Evolutionary conservation across 2,888 invertebrate species (phyloP).

Genomic region (Stratiomys singularior): DNA sequence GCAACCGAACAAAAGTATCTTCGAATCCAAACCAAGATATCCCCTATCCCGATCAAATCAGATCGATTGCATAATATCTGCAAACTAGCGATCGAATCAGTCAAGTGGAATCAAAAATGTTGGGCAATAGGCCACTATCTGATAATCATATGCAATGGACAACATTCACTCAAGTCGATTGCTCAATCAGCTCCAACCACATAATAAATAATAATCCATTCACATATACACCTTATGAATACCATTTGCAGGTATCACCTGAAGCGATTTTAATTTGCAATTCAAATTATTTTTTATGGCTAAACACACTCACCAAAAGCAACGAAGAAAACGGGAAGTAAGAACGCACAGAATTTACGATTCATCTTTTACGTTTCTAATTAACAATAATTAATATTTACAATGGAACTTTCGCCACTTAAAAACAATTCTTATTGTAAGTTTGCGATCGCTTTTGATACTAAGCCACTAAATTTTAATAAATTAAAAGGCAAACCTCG

Average conservation of each 20-base stretch:
- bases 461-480: not conserved
- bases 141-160: conserved; percentile 3
- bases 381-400: conserved; percentile 20
- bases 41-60: not conserved
- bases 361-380: not conserved
- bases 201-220: conserved; percentile 1
- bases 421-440: conserved; percentile 5
- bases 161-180: conserved; percentile 26
- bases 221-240: not conserved
- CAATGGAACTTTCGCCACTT: conserved; percentile 3
- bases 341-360: conserved; percentile 31
- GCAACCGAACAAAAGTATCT: conserved; percentile 19
- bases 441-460: not conserved
- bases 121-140: conserved; percentile 17
- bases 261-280: not conserved
- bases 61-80: conserved; percentile 38
- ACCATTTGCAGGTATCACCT: not conserved
- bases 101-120: conserved; percentile 29
- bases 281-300: not conserved
- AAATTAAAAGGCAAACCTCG: conserved; percentile 36
- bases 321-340: conserved; percentile 36
- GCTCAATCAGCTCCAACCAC: conserved; percentile 1
- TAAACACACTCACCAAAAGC: conserved; percentile 31
- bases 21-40: not conserved
- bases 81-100: not conserved